phyloP scores from a whole-genome alignment of 1,140 invertebrate genomes.

The Drosophila leontia region DNA sequence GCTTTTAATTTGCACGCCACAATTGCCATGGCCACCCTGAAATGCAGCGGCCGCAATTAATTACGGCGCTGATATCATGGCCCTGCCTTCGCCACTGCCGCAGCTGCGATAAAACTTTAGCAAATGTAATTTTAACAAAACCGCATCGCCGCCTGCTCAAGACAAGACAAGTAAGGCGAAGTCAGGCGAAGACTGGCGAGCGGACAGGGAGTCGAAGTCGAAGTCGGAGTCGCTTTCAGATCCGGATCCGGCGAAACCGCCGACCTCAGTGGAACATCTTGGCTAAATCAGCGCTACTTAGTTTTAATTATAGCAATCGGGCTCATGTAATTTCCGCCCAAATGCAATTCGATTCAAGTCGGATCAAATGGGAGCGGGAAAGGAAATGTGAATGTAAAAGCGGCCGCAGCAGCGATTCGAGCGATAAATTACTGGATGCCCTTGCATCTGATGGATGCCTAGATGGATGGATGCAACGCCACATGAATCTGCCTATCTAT shows the following conservation, averaged over 20 bases:
- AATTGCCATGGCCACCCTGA: constrained; percentile 80
- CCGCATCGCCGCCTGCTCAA: constrained; percentile 79
- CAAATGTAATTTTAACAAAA: constrained; percentile 84
- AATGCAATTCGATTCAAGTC: constrained; percentile 48
- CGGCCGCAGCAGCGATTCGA: constrained; percentile 3
- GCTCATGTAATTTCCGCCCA: constrained; percentile 71
- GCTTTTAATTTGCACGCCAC: constrained; percentile 82
- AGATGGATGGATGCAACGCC: neutral
- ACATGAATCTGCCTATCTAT: neutral
- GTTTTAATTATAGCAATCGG: constrained; percentile 79
- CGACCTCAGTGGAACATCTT: constrained; percentile 59
- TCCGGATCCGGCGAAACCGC: constrained; percentile 21
- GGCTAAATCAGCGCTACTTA: constrained; percentile 73
- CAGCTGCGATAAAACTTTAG: constrained; percentile 80
- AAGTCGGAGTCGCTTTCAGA: neutral
- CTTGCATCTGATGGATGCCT: neutral
- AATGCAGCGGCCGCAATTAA: constrained; percentile 83
- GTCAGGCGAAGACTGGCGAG: constrained; percentile 8
- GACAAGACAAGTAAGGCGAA: constrained; percentile 47
- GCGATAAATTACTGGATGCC: constrained; percentile 17
- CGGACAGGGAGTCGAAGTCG: neutral
- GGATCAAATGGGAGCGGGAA: constrained; percentile 22
- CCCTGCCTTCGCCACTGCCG: constrained; percentile 52
- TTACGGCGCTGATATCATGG: constrained; percentile 79
- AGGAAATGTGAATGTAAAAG: neutral